A percentile compares a stretch with the other conserved stretches of the same genome.
phyloP scores from a whole-genome alignment of 2,888 invertebrate species.

The Cyrtodaria siliqua region DNA sequence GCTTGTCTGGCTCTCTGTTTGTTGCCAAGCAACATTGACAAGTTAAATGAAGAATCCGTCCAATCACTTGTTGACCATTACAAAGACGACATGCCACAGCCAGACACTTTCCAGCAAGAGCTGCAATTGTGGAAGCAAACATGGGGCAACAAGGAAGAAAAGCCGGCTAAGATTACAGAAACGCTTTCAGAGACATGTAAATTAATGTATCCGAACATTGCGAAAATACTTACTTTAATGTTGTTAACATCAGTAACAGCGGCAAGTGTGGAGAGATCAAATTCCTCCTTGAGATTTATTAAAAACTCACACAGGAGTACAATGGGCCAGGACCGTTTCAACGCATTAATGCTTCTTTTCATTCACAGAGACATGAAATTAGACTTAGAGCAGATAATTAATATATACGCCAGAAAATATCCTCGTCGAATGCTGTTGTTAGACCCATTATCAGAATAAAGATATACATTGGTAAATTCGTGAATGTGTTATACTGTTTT shows the following conservation, averaged over 20 bases:
- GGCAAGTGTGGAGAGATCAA: not conserved
- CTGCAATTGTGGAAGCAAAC: conserved; percentile 28
- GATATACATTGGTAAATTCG: no score
- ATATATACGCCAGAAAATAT: no score
- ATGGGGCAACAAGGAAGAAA: conserved; percentile 14
- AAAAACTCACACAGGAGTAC: not conserved
- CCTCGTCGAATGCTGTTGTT: no score
- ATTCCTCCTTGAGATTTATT: conserved; percentile 5
- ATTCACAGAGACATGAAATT: no score
- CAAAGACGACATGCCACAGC: conserved; percentile 41
- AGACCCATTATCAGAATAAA: no score
- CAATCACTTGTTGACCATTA: conserved; percentile 20
- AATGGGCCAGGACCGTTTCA: conserved; percentile 1
- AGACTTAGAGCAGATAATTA: no score
- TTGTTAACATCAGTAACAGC: not conserved
- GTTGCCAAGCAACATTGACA: conserved; percentile 21
- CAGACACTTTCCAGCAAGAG: conserved; percentile 30
- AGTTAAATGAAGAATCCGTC: conserved; percentile 14
- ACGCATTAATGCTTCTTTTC: not conserved
- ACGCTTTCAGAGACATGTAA: conserved; percentile 30
- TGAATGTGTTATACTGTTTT: no score
- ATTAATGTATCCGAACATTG: conserved; percentile 36
- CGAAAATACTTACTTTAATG: conserved; percentile 14
- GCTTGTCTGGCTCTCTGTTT: conserved; percentile 35
- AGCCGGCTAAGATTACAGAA: conserved; percentile 13